These are phyloP conservation scores for Magallana angulata DNA, from an alignment of 1,140 invertebrate genomes.

Conservation along the genomic window DNA sequence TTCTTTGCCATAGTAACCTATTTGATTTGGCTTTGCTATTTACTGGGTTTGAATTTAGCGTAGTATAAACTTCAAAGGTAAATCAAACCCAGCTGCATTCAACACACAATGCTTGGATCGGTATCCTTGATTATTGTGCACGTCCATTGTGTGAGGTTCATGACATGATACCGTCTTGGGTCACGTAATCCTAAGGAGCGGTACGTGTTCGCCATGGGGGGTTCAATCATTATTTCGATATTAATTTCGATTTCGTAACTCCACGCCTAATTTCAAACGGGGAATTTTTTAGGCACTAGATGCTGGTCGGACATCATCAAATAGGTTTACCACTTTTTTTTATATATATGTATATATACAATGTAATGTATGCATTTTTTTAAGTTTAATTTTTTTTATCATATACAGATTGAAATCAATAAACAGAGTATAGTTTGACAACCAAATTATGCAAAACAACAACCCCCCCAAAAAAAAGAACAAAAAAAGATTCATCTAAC, in stretches of 20 bases:
- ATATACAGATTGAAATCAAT: too few species aligned
- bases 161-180: neutral
- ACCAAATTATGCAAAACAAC: too few species aligned
- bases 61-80: neutral
- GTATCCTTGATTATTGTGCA: neutral
- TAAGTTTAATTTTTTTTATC: too few species aligned
- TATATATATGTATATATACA: neutral
- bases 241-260: neutral
- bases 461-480: too few species aligned
- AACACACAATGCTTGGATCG: neutral
- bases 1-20: neutral
- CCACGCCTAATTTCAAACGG: constrained; percentile 10
- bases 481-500: too few species aligned
- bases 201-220: neutral
- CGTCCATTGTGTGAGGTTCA: neutral
- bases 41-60: neutral
- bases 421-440: too few species aligned
- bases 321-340: neutral
- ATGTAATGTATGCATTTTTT: neutral
- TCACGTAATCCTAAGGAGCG: neutral
- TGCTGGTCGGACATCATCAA: neutral
- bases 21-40: neutral
- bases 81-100: neutral
- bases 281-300: neutral
- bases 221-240: neutral